Conservation (phyloP, 1,140 invertebrate species). For the Zaprionus nigranus region DNA sequence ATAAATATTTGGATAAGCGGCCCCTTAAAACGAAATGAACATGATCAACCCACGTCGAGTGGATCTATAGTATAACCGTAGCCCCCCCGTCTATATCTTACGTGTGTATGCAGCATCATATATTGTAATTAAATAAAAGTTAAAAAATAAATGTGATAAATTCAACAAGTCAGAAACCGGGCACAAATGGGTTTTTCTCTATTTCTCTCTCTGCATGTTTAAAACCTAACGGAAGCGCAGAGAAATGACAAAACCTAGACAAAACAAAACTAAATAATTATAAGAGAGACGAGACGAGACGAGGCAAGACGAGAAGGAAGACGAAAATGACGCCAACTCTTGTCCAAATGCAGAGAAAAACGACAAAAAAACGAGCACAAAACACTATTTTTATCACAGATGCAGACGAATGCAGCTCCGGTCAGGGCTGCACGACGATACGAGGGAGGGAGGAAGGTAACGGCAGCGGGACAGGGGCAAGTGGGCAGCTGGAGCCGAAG, state of each 20-base stretch:
- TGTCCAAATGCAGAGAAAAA: conserved; percentile 53
- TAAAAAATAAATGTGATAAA: conserved; percentile 78
- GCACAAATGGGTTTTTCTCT: conserved; percentile 19
- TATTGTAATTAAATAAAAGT: conserved; percentile 65
- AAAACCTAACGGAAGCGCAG: conserved; percentile 61
- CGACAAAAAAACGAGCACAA: conserved; percentile 49
- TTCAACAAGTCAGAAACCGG: conserved; percentile 44
- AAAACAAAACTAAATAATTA: background rate
- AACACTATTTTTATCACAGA: conserved; percentile 69
- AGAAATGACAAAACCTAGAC: conserved; percentile 37
- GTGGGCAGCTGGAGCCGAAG: conserved; percentile 58
- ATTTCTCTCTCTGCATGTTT: background rate
- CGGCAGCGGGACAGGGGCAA: conserved; percentile 22
- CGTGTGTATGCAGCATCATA: conserved; percentile 54
- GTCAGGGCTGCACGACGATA: background rate
- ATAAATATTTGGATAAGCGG: conserved; percentile 46
- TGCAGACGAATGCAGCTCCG: conserved; percentile 48
- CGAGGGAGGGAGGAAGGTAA: background rate
- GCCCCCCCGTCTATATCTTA: background rate
- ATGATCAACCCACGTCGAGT: conserved; percentile 30
- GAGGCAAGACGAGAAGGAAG: conserved; percentile 2
- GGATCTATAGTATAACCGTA: conserved; percentile 24
- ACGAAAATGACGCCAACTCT: conserved; percentile 49
- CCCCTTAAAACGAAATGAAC: conserved; percentile 37
- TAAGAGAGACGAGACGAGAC: conserved; percentile 2